These are phyloP conservation scores for Leptinotarsa lineolata DNA, from an alignment of 1,140 invertebrate species.

Conservation along the genomic window DNA sequence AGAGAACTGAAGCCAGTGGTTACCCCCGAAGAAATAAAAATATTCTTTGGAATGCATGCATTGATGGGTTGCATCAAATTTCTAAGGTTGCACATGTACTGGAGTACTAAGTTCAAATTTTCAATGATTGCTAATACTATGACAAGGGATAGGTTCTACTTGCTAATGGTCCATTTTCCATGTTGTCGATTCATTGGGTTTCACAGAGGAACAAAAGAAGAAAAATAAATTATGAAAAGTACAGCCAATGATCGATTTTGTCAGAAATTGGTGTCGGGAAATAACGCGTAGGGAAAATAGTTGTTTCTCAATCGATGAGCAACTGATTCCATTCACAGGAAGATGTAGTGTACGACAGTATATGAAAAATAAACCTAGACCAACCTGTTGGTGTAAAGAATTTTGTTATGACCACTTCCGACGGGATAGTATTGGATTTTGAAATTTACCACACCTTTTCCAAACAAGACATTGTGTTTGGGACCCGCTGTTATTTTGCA, in stretches of 20 bases:
- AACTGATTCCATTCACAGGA: conserved; percentile 41
- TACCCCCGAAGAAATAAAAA: conserved; percentile 11
- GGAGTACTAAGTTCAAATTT: conserved; percentile 17
- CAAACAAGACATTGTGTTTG: conserved; percentile 17
- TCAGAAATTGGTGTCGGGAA: neutral
- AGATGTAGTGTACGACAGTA: conserved; percentile 30
- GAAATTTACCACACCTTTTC: conserved; percentile 26
- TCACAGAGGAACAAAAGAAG: neutral
- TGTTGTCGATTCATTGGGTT: conserved; percentile 10
- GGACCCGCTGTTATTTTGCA: conserved; percentile 22
- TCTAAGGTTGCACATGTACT: conserved; percentile 22
- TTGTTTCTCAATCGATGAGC: conserved; percentile 38
- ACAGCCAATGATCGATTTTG: conserved; percentile 15
- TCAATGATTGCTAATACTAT: conserved; percentile 13
- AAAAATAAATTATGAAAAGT: conserved; percentile 17
- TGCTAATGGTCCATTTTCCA: conserved; percentile 8
- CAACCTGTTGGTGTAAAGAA: conserved; percentile 15
- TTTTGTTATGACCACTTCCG: neutral
- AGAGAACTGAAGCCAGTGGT: neutral
- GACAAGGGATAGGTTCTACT: conserved; percentile 15
- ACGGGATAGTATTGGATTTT: conserved; percentile 11
- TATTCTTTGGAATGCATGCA: conserved; percentile 28
- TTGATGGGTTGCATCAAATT: conserved; percentile 22
- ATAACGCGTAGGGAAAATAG: neutral
- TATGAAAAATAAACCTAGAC: conserved; percentile 30